Percentiles rank a stretch among this genome's conserved stretches.
Evolutionary conservation across 2,113 vertebrate species (phyloP).

Genomic region (Heterochromis multidens): DNA sequence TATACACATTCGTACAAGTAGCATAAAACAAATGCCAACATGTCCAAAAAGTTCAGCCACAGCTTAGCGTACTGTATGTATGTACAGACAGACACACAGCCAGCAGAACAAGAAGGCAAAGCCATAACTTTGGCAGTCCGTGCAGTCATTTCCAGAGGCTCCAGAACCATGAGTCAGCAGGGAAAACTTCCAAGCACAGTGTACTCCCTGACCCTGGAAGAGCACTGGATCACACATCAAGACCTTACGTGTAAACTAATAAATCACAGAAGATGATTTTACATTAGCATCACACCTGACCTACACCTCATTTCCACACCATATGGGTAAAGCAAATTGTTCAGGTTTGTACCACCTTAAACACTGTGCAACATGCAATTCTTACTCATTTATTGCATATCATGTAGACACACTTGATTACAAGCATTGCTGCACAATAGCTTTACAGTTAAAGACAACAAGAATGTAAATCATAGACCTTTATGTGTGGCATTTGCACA

Average conservation of each 20-base stretch:
- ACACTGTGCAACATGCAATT: neutral
- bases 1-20: slow-evolving; percentile 21
- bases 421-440: neutral
- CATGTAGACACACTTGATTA: neutral
- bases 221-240: slow-evolving; percentile 35
- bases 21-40: slow-evolving; percentile 52
- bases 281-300: neutral
- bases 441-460: neutral
- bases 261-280: neutral
- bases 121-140: slow-evolving; percentile 55
- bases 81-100: slow-evolving; percentile 29
- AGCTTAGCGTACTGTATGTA: slow-evolving; percentile 29
- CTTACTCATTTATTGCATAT: neutral
- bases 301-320: neutral
- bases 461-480: neutral
- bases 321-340: neutral
- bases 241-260: slow-evolving; percentile 13
- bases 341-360: neutral
- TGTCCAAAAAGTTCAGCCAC: slow-evolving; percentile 41
- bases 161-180: slow-evolving; percentile 73
- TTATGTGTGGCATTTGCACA: neutral
- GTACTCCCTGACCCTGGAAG: slow-evolving; percentile 65
- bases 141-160: slow-evolving; percentile 64
- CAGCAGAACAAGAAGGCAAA: slow-evolving; percentile 41
- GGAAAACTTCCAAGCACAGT: slow-evolving; percentile 64